These are phyloP conservation scores for Rhinichthys klamathensis DNA, from an alignment of 2,113 vertebrate species.

Conservation along the genomic window DNA sequence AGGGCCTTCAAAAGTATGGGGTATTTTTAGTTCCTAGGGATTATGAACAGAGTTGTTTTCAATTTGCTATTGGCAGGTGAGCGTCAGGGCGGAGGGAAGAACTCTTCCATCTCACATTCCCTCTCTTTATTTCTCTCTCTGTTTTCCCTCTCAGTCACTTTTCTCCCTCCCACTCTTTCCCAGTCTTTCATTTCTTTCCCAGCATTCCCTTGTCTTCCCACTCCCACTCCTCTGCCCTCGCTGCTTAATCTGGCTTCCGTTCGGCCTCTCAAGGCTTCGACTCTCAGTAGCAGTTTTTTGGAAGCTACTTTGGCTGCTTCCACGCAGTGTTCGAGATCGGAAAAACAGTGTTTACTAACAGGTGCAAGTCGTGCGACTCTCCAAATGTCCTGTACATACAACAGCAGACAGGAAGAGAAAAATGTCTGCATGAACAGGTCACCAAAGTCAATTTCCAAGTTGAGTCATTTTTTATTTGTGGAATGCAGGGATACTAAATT, in stretches of 20 bases:
- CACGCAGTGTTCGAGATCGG: conserved; percentile 1
- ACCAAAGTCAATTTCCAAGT: neutral
- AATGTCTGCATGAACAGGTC: neutral
- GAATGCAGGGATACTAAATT: neutral
- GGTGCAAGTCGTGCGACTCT: neutral
- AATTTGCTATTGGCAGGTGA: conserved; percentile 77
- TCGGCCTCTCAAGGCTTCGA: conserved; percentile 44
- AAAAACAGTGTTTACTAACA: conserved; percentile 33
- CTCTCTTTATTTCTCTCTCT: conserved; percentile 30
- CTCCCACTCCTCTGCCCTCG: conserved; percentile 37
- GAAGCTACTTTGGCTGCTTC: conserved; percentile 19
- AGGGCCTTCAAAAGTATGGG: conserved; percentile 60
- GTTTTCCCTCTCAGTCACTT: conserved; percentile 2
- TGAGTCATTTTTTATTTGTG: neutral
- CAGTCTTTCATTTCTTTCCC: conserved; percentile 45
- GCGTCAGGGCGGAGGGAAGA: conserved; percentile 58
- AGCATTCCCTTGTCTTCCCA: conserved; percentile 16
- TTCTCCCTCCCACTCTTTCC: conserved; percentile 14
- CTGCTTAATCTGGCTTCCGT: conserved; percentile 41
- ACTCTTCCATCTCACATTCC: conserved; percentile 55
- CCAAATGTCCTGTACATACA: neutral
- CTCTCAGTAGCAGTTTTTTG: conserved; percentile 30
- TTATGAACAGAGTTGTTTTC: conserved; percentile 76
- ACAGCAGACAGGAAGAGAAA: neutral
- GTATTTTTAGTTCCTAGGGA: conserved; percentile 76